Conservation (phyloP, 2,797 vertebrate species). For the Trichosurus vulpecula region DNA sequence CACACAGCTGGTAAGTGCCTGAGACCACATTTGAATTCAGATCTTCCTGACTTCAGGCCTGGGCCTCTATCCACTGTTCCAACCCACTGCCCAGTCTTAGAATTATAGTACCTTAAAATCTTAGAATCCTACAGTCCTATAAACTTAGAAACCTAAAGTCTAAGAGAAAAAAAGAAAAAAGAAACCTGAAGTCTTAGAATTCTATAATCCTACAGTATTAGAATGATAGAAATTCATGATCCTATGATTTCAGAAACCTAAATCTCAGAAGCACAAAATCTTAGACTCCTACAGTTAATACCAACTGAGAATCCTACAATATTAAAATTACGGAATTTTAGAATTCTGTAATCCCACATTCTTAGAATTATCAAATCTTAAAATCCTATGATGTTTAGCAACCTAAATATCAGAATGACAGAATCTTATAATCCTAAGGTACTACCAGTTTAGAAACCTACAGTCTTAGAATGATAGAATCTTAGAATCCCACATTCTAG, state of each 20-base stretch:
- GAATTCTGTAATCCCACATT: neutral
- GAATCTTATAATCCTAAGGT: neutral
- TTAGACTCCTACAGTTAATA: neutral
- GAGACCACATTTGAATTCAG: neutral
- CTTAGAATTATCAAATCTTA: neutral
- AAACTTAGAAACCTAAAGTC: neutral
- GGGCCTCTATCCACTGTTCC: neutral
- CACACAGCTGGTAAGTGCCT: neutral
- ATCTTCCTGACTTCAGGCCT: neutral
- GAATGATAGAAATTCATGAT: no score
- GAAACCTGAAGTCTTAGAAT: neutral
- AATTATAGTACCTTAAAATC: neutral
- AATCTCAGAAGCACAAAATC: neutral
- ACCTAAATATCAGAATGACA: neutral
- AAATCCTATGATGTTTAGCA: neutral
- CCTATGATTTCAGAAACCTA: no score
- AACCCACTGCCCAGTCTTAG: neutral
- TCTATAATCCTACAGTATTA: neutral
- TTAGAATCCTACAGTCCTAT: neutral
- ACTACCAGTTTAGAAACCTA: neutral
- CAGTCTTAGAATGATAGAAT: neutral
- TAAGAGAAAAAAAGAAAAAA: no score
- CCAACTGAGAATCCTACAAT: neutral
- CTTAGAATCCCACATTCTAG: neutral
- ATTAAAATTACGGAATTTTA: neutral